These are phyloP conservation scores for Pseudococcus viburni DNA, from an alignment of 2,888 invertebrate genomes.

Conservation along the genomic window DNA sequence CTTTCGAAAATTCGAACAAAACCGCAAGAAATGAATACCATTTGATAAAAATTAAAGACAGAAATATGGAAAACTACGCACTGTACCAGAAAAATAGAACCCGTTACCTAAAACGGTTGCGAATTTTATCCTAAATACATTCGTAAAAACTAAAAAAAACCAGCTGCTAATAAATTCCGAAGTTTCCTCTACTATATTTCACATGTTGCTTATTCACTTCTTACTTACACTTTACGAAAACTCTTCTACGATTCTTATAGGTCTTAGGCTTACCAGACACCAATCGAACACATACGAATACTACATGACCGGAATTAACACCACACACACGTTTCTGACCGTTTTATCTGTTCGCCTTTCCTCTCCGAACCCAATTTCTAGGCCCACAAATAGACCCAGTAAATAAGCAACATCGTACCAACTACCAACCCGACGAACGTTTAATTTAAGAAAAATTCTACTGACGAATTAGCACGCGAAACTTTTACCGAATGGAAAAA, in stretches of 20 bases:
- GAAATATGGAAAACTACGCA: not conserved
- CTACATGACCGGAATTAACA: conserved; percentile 21
- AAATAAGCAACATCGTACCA: not conserved
- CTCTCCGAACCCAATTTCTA: not conserved
- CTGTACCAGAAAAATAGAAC: not conserved
- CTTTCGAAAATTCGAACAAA: not conserved
- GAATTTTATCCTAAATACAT: conserved; percentile 17
- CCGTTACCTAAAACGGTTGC: not conserved
- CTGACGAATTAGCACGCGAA: conserved; percentile 26
- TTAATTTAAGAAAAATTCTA: conserved; percentile 8
- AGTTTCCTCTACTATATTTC: not conserved
- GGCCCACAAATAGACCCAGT: not conserved
- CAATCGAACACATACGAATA: not conserved
- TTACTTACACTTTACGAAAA: not conserved
- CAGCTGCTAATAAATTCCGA: not conserved
- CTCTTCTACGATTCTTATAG: not conserved
- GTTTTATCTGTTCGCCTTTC: not conserved
- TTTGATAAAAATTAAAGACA: not conserved
- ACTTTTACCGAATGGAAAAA: not conserved
- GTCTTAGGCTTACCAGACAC: not conserved
- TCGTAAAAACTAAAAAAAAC: not conserved
- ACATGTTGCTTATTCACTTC: not conserved
- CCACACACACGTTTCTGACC: not conserved
- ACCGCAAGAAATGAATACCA: not conserved
- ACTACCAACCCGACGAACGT: not conserved